Base-by-base conservation (phyloP, 2,888 invertebrate genomes). In the Deroplatys truncata region DNA sequence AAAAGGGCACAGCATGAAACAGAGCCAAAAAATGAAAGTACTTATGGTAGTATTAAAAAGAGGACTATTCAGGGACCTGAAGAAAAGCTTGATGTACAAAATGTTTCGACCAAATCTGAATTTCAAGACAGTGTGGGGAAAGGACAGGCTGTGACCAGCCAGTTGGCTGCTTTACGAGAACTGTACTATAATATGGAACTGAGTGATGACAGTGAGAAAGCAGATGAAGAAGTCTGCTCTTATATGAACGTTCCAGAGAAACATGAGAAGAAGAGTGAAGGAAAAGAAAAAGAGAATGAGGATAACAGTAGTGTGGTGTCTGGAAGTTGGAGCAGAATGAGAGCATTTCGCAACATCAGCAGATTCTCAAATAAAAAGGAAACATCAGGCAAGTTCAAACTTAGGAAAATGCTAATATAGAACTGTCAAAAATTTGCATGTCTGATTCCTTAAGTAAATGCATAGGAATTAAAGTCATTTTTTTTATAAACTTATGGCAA, bases 141-240 rank as follows among this genome's bases (percentile, higher is more conserved):
- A 43, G 84, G 28, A 16, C 20, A 43, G 31, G 72, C 84, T 20
- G 88, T 86, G 28, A 49, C 85, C 82, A 91, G 89, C 82, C 91
- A 93, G 91, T 91, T 93, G 90, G 94, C 93, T 91, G 94, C 93
- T 20, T 92, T 94, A 90, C 93, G 92, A 91, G 93, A 93, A 91
- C 92, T 94, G 28, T 94, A 94, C 91, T 91, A 91, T 82, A 93
- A 94, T 89, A 93, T 93, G 84, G 93, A 92, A 49, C 94, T 94
- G 89, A 94, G 94, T 88, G 95, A 94, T 91, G 93, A 92, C 88
- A 94, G 94, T 90, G 95, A 94, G 91, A 91, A 92, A 89, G 95
- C 95, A 8, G 96, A 96, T 91, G 95, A 95, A 92, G 95, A 96
- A 92, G 96, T 96, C 0, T 94, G 95, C 91, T 94, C 94, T 5